Evolutionary conservation across 2,888 invertebrate species (phyloP), one percentile per base, ranked within the genome.

Genomic region (Papilio gigon): DNA sequence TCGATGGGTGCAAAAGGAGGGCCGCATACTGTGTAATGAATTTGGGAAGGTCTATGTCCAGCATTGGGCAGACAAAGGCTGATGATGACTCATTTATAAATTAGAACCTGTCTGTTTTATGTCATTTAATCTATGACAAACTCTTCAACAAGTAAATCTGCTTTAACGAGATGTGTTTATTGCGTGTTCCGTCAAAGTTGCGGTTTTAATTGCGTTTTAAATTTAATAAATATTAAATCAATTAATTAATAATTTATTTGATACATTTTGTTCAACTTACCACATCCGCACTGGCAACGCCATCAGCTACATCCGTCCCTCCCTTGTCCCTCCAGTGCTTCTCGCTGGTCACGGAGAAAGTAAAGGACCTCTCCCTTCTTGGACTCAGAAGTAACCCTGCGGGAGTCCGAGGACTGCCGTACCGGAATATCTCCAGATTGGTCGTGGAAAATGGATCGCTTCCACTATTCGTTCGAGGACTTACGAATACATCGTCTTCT

Each of bases 251-350:
- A 4, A 50, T 50, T 25, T 22, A 50, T 50, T 0, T 11, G 22
- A 12, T 22, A 20, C 6, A 2, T 33, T 6, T 2, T 33, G 4
- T 33, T 6, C 3, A 17, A 71, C 88, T 83, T 73, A 90, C 90
- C 88, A 86, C 90, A 78, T 91, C 90, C 74, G 83, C 72, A 53
- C 84, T 84, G 4, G 75, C 71, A 0, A 87, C 76, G 0, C 86
- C 89, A 71, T 91, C 90, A 56, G 87, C 87, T 0, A 87, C 84
- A 66, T 89, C 88, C 73, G 91, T 92, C 73, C 91, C 91, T 0
- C 91, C 91, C 84, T 91, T 92, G 71, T 92, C 91, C 70, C 89
- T 74, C 90, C 91, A 91, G 74, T 91, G 91, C 74, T 91, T 92
- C 78, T 91, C 91, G 70, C 87, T 89, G 1, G 85, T 88, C 72